phyloP scores from a whole-genome alignment of 2,113 vertebrate species.

The Pelmatolapia mariae region DNA sequence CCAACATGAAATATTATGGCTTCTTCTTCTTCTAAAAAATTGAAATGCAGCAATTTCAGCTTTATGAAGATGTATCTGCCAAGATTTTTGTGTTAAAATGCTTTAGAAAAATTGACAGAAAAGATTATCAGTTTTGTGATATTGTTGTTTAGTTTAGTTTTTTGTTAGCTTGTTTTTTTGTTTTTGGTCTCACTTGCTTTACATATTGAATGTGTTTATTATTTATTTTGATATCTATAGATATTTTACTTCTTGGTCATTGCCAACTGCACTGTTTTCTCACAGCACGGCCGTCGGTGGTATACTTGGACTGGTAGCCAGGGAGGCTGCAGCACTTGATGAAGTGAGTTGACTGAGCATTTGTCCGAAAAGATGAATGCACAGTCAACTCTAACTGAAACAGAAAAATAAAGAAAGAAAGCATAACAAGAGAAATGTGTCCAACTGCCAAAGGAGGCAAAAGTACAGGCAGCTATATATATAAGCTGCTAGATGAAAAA shows the following conservation, averaged over 20 bases:
- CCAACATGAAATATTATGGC: not conserved
- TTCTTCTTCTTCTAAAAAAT: not conserved
- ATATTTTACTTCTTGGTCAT: not conserved
- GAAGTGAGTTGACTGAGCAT: not conserved
- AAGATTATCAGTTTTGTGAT: not conserved
- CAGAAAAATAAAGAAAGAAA: not conserved
- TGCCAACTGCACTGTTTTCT: not conserved
- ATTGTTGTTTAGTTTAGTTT: not conserved
- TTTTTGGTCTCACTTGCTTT: not conserved
- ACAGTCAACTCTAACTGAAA: not conserved
- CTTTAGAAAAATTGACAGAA: not conserved
- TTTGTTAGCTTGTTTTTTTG: not conserved
- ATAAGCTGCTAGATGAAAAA: not conserved
- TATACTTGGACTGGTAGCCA: not conserved
- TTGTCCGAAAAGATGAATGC: not conserved
- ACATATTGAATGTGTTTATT: not conserved
- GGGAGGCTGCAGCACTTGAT: not conserved
- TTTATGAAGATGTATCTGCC: not conserved
- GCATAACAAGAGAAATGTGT: not conserved
- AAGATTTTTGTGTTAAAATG: not conserved
- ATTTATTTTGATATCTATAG: not conserved
- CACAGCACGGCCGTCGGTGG: not conserved
- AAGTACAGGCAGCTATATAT: not conserved
- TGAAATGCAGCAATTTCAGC: not conserved
- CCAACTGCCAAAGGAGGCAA: not conserved